Evolutionary conservation across 53 echinoderm and acorn worm genomes (phyloP).

Genomic region (Holothuria leucospilota): DNA sequence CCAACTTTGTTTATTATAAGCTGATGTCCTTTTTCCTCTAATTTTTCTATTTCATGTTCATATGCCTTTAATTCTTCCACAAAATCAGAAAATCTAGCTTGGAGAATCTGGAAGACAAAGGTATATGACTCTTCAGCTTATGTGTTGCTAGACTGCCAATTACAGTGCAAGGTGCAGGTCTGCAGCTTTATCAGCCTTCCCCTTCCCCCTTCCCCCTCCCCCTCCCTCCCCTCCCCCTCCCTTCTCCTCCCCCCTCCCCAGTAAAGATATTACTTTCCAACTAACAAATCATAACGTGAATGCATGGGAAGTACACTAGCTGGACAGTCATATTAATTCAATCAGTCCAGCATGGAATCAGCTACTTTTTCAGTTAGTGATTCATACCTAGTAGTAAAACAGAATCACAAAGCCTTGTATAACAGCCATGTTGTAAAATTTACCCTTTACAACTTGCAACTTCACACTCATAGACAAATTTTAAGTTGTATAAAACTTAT

Average conservation of each 20-base stretch:
- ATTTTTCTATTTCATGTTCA: constrained; percentile 58
- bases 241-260: background rate
- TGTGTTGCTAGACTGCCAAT: background rate
- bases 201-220: background rate
- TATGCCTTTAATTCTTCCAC: constrained; percentile 71
- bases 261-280: background rate
- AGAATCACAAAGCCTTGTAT: no score
- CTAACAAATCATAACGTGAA: background rate
- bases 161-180: no score
- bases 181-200: background rate
- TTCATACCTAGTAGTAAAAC: no score
- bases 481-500: background rate
- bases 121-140: no score
- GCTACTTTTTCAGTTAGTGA: no score
- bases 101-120: constrained; percentile 62
- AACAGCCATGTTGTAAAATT: no score
- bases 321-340: no score
- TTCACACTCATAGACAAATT: no score
- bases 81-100: constrained; percentile 76
- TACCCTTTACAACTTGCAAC: no score
- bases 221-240: background rate
- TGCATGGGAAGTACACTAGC: no score
- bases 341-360: no score
- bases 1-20: constrained; percentile 69
- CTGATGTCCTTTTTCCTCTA: constrained; percentile 28